These are phyloP conservation scores for Bugulina stolonifera DNA, from an alignment of 2,888 invertebrate genomes.

Conservation along the genomic window DNA sequence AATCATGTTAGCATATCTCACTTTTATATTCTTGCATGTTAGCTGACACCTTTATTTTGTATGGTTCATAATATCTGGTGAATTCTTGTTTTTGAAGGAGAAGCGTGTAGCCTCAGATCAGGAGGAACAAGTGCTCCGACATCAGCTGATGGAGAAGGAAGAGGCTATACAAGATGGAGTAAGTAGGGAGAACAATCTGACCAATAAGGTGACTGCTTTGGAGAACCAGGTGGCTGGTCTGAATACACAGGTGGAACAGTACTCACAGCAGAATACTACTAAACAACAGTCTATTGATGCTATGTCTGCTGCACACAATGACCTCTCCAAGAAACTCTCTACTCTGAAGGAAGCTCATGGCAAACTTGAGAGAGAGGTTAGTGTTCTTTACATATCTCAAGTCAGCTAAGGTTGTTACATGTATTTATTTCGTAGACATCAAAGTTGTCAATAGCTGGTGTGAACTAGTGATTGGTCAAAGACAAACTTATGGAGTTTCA, in stretches of 20 bases:
- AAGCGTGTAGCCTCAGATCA: background rate
- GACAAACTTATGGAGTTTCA: too few relatives aligned
- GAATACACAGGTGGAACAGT: conserved; percentile 11
- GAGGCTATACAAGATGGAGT: conserved; percentile 19
- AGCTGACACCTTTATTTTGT: too few relatives aligned
- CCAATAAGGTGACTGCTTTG: background rate
- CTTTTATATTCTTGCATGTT: too few relatives aligned
- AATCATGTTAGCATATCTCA: too few relatives aligned
- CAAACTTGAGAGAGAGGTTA: conserved; percentile 12
- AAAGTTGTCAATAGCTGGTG: too few relatives aligned
- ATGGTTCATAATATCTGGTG: too few relatives aligned
- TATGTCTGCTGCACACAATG: background rate
- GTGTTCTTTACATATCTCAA: background rate
- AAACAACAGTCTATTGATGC: background rate
- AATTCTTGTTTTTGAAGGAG: background rate
- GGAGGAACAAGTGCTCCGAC: conserved; percentile 14
- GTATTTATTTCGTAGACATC: too few relatives aligned
- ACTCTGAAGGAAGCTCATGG: background rate
- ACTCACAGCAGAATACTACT: background rate
- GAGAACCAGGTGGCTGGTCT: background rate
- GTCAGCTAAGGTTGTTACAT: too few relatives aligned
- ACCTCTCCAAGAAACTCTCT: conserved; percentile 13
- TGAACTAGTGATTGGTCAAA: too few relatives aligned
- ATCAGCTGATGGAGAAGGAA: conserved; percentile 23
- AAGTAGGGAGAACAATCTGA: background rate